Evolutionary conservation across 53 echinoderm and acorn worm genomes (phyloP).

Genomic region (Pentamera pediparva): DNA sequence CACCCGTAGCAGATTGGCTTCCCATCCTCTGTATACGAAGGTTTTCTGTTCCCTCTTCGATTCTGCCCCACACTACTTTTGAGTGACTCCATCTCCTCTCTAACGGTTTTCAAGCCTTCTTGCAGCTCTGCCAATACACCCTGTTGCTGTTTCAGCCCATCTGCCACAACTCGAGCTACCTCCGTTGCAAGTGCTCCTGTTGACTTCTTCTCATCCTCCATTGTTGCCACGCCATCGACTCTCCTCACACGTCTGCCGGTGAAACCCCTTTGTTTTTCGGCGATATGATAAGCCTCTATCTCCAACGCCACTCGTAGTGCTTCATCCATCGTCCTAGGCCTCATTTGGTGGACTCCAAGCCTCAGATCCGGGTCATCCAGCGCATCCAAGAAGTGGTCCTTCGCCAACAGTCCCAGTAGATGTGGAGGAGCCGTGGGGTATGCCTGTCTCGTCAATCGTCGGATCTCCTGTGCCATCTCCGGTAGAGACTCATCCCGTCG

Average conservation of each 20-base stretch:
- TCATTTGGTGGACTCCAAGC: slow-evolving; percentile 31
- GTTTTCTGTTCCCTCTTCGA: background rate
- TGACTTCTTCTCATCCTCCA: background rate
- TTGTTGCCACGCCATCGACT: background rate
- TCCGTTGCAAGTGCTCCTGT: background rate
- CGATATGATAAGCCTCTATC: slow-evolving; percentile 25
- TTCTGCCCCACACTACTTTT: background rate
- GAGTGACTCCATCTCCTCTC: background rate
- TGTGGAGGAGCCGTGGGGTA: slow-evolving; percentile 27
- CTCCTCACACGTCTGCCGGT: background rate
- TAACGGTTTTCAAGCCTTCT: background rate
- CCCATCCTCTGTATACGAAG: background rate
- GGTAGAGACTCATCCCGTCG: slow-evolving; percentile 23
- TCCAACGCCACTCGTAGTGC: slow-evolving; percentile 22
- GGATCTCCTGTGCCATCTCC: slow-evolving; percentile 30
- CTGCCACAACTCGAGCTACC: background rate
- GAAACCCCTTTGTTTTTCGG: slow-evolving; percentile 5
- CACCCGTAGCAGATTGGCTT: background rate
- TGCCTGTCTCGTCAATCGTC: slow-evolving; percentile 34
- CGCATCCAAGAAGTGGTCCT: slow-evolving; percentile 55
- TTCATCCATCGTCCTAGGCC: slow-evolving; percentile 24
- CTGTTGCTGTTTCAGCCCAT: background rate
- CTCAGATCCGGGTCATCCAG: slow-evolving; percentile 36
- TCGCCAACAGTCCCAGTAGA: slow-evolving; percentile 32
- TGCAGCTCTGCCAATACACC: background rate